Percentiles rank a stretch among this genome's conserved stretches.
These are phyloP conservation scores for Dipus sagitta DNA, from an alignment of 2,797 vertebrate species.

Conservation along the genomic window DNA sequence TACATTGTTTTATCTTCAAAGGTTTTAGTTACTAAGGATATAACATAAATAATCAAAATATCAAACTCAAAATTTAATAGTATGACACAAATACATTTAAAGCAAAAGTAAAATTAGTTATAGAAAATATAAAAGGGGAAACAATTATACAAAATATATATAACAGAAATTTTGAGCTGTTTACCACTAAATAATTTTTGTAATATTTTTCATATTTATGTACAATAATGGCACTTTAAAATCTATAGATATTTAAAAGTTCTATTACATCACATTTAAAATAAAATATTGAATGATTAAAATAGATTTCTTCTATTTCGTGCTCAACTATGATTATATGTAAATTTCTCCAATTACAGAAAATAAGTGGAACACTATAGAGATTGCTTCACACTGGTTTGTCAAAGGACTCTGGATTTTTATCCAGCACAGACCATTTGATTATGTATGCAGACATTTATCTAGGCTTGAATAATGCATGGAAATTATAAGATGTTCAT, in stretches of 20 bases:
- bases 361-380: constrained; percentile 80
- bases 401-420: constrained; percentile 74
- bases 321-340: constrained; percentile 76
- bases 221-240: constrained; percentile 33
- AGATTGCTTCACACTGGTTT: constrained; percentile 66
- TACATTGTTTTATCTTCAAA: constrained; percentile 71
- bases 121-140: neutral
- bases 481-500: constrained; percentile 80
- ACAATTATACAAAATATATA: neutral
- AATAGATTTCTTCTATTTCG: constrained; percentile 70
- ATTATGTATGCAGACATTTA: constrained; percentile 81
- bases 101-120: constrained; percentile 62
- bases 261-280: constrained; percentile 52
- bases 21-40: constrained; percentile 84
- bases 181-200: neutral
- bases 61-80: constrained; percentile 77
- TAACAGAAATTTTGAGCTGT: neutral
- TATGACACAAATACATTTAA: constrained; percentile 44
- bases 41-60: constrained; percentile 71
- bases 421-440: constrained; percentile 72
- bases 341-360: constrained; percentile 84
- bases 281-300: constrained; percentile 63
- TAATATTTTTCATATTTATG: constrained; percentile 2
- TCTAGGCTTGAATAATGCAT: constrained; percentile 84
- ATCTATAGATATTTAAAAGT: constrained; percentile 35